Evolutionary conservation across 2,113 vertebrate species (phyloP).

Genomic region (Epinephelus moara): DNA sequence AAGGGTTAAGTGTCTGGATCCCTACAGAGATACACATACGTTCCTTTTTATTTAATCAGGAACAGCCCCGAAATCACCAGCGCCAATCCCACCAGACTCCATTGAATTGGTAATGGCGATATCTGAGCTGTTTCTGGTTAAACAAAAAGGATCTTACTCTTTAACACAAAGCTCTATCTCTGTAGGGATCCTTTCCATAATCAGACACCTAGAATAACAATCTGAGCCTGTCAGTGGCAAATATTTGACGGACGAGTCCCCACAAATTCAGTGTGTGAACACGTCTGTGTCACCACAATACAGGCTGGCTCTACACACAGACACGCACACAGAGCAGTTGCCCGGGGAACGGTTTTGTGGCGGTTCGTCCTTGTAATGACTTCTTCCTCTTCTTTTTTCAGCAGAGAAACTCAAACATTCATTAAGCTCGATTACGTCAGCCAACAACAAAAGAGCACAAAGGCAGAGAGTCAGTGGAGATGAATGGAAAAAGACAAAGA

Average conservation of each 20-base stretch:
- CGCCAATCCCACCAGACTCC: too few species aligned
- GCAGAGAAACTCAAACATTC: slow-evolving; percentile 77
- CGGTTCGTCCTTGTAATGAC: slow-evolving; percentile 52
- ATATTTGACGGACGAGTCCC: neutral
- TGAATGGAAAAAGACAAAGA: slow-evolving; percentile 65
- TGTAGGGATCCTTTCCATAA: too few species aligned
- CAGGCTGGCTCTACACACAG: neutral
- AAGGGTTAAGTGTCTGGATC: too few species aligned
- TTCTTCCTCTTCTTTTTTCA: slow-evolving; percentile 58
- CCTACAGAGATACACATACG: too few species aligned
- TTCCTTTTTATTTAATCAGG: too few species aligned
- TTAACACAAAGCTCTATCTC: too few species aligned
- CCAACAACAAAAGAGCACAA: slow-evolving; percentile 61
- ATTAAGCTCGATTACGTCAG: slow-evolving; percentile 71
- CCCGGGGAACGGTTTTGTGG: slow-evolving; percentile 44
- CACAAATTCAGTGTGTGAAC: neutral
- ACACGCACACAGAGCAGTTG: slow-evolving; percentile 13
- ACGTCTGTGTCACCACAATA: neutral
- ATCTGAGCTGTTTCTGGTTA: too few species aligned
- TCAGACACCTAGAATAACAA: too few species aligned
- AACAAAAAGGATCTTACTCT: too few species aligned
- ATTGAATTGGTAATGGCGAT: too few species aligned
- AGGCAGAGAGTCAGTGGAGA: slow-evolving; percentile 57
- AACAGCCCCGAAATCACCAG: too few species aligned
- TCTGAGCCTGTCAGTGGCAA: too few species aligned